Conservation (phyloP, 2,888 invertebrate species). For the Alviniconcha strummeri region DNA sequence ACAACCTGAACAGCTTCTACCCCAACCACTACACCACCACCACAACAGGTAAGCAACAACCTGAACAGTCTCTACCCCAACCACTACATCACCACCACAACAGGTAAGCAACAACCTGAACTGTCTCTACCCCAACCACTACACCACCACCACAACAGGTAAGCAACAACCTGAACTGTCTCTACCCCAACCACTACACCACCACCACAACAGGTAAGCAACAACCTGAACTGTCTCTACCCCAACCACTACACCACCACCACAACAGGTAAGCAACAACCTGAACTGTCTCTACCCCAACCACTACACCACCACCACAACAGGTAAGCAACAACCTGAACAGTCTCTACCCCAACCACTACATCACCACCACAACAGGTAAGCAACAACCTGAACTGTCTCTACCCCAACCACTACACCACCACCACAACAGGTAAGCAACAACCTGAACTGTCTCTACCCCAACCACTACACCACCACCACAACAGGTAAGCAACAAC, state of each 20-base stretch:
- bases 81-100: neutral
- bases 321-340: neutral
- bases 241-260: neutral
- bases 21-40: constrained; percentile 18
- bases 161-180: neutral
- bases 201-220: neutral
- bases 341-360: neutral
- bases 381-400: constrained; percentile 3
- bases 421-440: constrained; percentile 5
- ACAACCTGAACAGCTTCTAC: constrained; percentile 17
- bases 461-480: neutral
- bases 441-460: neutral
- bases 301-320: neutral
- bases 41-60: neutral
- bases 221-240: neutral
- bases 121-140: neutral
- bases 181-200: neutral
- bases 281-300: no score
- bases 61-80: neutral
- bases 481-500: neutral
- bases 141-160: neutral
- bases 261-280: neutral
- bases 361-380: neutral
- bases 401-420: constrained; percentile 16
- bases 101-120: neutral